Conservation (phyloP, 1,140 invertebrate genomes). For the Papilio dardanus region DNA sequence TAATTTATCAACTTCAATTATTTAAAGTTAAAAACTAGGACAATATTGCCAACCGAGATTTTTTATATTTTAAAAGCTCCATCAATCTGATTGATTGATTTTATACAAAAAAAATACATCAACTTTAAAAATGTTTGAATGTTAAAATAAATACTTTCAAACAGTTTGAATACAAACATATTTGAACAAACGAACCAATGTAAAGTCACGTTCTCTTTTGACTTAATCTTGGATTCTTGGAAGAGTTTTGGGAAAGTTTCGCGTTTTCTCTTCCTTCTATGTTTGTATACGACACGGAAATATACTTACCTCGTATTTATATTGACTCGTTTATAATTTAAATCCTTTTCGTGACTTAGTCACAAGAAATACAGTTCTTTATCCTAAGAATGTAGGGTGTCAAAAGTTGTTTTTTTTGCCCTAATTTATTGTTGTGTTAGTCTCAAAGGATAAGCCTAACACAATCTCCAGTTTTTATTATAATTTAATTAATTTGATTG, state of each 20-base stretch:
- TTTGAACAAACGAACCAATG: neutral
- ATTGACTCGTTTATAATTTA: neutral
- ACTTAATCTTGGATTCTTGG: slow-evolving; percentile 5
- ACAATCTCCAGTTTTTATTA: too few species aligned
- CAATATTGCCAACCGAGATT: neutral
- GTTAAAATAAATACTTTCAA: neutral
- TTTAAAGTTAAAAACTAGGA: neutral
- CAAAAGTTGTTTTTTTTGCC: too few species aligned
- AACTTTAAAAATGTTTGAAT: neutral
- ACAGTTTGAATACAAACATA: neutral
- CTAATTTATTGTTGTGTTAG: too few species aligned
- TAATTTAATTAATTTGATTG: too few species aligned
- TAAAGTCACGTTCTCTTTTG: neutral
- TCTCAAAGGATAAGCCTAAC: too few species aligned
- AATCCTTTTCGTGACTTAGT: too few species aligned
- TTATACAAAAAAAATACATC: neutral
- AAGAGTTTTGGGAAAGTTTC: slow-evolving; percentile 9
- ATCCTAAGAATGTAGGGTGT: too few species aligned
- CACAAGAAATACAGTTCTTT: too few species aligned
- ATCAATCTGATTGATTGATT: neutral
- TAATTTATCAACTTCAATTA: neutral
- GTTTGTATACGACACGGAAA: neutral
- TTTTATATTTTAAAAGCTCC: slow-evolving; percentile 1
- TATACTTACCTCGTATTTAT: neutral
- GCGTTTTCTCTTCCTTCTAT: neutral